Evolutionary conservation across 2,113 vertebrate genomes (phyloP).

Genomic region (Plecturocebus donacophilus): DNA sequence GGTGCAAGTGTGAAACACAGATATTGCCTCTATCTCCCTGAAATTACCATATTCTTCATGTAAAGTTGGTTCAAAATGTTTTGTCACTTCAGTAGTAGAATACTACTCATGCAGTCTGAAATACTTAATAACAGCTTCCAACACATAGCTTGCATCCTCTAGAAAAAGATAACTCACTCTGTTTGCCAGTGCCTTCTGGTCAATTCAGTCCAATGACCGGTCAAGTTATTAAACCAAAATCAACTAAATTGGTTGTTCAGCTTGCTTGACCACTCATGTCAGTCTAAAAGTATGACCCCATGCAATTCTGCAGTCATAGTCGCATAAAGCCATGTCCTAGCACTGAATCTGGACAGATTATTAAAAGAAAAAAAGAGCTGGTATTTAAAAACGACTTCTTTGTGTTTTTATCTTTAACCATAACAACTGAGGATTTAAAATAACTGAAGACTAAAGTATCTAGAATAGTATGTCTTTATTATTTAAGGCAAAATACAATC

Average conservation of each 20-base stretch:
- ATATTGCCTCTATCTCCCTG: background rate
- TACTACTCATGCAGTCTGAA: background rate
- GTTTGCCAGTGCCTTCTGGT: conserved; percentile 17
- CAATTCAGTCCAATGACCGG: background rate
- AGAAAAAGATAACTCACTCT: background rate
- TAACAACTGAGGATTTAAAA: background rate
- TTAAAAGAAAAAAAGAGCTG: background rate
- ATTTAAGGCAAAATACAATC: background rate
- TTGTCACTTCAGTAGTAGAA: background rate
- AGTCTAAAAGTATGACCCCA: background rate
- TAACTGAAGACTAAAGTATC: no score
- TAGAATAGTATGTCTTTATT: background rate
- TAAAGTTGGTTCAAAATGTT: background rate
- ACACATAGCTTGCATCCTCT: background rate
- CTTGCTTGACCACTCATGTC: conserved; percentile 28
- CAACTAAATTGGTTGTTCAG: conserved; percentile 23
- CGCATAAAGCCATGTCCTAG: background rate
- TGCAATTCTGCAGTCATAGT: background rate
- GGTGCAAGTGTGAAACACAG: background rate
- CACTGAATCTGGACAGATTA: background rate
- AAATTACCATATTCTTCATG: background rate
- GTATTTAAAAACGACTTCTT: background rate
- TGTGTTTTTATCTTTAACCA: background rate
- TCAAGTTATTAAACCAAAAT: conserved; percentile 38
- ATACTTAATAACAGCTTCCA: background rate